phyloP scores from a whole-genome alignment of 2,888 invertebrate species.

The Cynaeus angustus region DNA sequence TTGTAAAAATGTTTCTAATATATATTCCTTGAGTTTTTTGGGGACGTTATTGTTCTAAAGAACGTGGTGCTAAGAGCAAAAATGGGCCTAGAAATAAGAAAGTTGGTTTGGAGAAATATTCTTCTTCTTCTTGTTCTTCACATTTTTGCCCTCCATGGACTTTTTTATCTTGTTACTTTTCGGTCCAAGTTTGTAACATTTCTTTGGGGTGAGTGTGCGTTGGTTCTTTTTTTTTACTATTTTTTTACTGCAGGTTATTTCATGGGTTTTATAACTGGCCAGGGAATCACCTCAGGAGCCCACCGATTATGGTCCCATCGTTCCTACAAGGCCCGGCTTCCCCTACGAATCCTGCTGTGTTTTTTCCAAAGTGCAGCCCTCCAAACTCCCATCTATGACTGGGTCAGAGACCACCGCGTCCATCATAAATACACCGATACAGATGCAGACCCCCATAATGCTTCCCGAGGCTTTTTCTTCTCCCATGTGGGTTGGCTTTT shows the following conservation, averaged over 20 bases:
- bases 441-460: constrained; percentile 93
- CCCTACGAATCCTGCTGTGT: constrained; percentile 85
- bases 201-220: background rate
- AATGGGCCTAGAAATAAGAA: background rate
- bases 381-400: constrained; percentile 91
- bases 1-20: too few species aligned
- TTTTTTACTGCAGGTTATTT: constrained; percentile 19
- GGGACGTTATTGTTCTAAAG: too few species aligned
- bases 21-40: too few species aligned
- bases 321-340: constrained; percentile 92
- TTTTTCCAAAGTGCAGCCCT: constrained; percentile 89
- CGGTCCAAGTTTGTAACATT: background rate
- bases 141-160: constrained; percentile 1
- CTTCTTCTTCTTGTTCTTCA: background rate
- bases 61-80: background rate
- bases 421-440: constrained; percentile 94
- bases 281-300: constrained; percentile 93
- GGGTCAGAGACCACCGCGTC: constrained; percentile 87
- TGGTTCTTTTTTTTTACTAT: background rate
- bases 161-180: background rate
- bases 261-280: background rate
- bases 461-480: constrained; percentile 91
- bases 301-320: constrained; percentile 96
- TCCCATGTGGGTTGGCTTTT: constrained; percentile 96
- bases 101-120: constrained; percentile 4